phyloP scores from a whole-genome alignment of 2,113 vertebrate species.

The Tinamus guttatus region DNA sequence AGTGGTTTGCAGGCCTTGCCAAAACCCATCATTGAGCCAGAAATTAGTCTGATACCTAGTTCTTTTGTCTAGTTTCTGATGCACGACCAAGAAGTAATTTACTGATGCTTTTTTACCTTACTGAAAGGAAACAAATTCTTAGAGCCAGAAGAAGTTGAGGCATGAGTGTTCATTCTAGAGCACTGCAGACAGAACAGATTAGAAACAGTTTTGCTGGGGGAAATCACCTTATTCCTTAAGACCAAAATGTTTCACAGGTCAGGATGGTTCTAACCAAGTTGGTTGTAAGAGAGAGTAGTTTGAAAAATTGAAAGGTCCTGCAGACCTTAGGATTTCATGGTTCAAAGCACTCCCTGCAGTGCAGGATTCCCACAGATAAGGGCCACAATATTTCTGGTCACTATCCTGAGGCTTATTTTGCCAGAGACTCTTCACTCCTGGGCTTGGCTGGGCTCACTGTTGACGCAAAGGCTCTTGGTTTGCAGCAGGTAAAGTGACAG shows the following conservation, averaged over 20 bases:
- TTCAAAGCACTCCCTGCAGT: not conserved
- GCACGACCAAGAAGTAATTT: not conserved
- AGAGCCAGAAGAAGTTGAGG: not conserved
- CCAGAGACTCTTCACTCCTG: not conserved
- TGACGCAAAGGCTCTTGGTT: not conserved
- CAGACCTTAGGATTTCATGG: not conserved
- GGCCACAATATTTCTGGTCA: not conserved
- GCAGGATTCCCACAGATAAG: not conserved
- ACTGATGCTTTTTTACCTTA: not conserved
- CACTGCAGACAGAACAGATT: not conserved
- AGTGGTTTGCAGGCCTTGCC: not conserved
- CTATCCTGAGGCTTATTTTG: not conserved
- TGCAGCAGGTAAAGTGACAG: not conserved
- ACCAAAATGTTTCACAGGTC: not conserved
- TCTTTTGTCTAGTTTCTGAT: not conserved
- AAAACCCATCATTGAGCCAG: not conserved
- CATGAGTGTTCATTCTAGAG: not conserved
- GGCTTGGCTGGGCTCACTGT: not conserved
- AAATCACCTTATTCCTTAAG: not conserved
- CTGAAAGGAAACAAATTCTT: not conserved
- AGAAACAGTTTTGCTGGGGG: not conserved
- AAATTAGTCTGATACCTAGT: not conserved
- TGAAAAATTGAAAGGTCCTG: not conserved
- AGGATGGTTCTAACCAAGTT: not conserved
- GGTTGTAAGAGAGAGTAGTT: not conserved